A percentile compares a stretch with the other conserved stretches of the same genome.
Conservation (phyloP, 2,888 invertebrate species). For the Pseudeuparius sepicola region DNA sequence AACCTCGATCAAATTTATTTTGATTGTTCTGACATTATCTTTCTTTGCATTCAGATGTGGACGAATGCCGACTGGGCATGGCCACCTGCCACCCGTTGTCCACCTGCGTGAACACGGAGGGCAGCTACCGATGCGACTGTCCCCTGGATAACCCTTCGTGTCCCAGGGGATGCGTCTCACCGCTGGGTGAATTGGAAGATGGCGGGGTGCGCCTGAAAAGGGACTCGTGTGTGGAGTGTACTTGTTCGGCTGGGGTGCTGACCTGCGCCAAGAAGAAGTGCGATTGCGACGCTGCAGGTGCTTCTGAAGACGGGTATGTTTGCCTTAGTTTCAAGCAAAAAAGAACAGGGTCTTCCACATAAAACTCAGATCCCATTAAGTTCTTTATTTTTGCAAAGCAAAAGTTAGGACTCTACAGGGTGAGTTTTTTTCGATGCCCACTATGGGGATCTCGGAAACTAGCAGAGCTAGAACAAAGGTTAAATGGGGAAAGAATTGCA, state of each 20-base stretch:
- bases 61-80: conserved; percentile 67
- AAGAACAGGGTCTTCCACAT: too few species aligned
- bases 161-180: conserved; percentile 66
- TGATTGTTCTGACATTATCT: too few species aligned
- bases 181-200: conserved; percentile 52
- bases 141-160: conserved; percentile 41
- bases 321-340: too few species aligned
- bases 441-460: too few species aligned
- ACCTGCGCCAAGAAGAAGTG: conserved; percentile 59
- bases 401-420: too few species aligned
- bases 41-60: too few species aligned
- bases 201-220: conserved; percentile 44
- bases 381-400: too few species aligned
- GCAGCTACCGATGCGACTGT: conserved; percentile 71
- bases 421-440: too few species aligned
- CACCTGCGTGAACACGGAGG: conserved; percentile 69
- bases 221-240: conserved; percentile 42
- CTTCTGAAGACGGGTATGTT: conserved; percentile 13
- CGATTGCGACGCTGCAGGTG: conserved; percentile 44
- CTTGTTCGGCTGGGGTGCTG: conserved; percentile 51
- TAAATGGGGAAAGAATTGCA: too few species aligned
- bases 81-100: conserved; percentile 75
- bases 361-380: too few species aligned
- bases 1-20: too few species aligned
- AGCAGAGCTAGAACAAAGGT: too few species aligned